Base-by-base conservation (phyloP, 2,797 vertebrate species). In the Enoplosus armatus region DNA sequence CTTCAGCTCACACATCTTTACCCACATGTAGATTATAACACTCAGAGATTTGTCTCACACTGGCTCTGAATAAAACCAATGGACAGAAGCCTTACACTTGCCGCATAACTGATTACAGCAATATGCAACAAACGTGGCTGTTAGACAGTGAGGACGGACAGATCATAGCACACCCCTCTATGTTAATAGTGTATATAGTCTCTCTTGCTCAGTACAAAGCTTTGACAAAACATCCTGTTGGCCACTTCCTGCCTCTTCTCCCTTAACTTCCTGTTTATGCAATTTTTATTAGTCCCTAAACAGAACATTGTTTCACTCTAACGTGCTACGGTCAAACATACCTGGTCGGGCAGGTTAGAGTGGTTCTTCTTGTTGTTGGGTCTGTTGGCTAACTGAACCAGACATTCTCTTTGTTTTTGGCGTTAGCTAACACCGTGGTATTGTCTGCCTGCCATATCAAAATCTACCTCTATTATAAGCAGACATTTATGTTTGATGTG, bases 181-280 rank as follows among this genome's bases (percentile, higher is more conserved):
- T 69, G 27, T 76, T 79, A 60, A 76, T 29, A 41, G 55, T 60
- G 18, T 29, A 60, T 37, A 56, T 80, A 77, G 37, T 81, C 61
- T 84, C 51, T 82, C 69, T 83, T 84, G 86, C 83, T 75, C 66
- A 84, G 75, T 83, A 85, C 61, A 75, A 83, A 86, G 81, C 89
- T 88, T 84, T 92, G 89, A 92, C 82, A 94, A 91, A 94, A 93
- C 95, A 94, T 94, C 92, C 94, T 94, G 90, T 93, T 85, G 84
- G 89, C 92, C 90, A 92, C 90, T 95, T 95, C 94, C 95, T 94
- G 89, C 90, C 78, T 90, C 90, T 88, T 93, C 87, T 93, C 87
- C 89, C 75, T 85, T 92, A 76, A 91, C 91, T 95, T 96, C 93
- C 94, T 95, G 94, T 94, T 95, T 95, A 79, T 78, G 85, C 45